phyloP scores from a whole-genome alignment of 2,113 vertebrate species.

The Ariopsis seemanni region DNA sequence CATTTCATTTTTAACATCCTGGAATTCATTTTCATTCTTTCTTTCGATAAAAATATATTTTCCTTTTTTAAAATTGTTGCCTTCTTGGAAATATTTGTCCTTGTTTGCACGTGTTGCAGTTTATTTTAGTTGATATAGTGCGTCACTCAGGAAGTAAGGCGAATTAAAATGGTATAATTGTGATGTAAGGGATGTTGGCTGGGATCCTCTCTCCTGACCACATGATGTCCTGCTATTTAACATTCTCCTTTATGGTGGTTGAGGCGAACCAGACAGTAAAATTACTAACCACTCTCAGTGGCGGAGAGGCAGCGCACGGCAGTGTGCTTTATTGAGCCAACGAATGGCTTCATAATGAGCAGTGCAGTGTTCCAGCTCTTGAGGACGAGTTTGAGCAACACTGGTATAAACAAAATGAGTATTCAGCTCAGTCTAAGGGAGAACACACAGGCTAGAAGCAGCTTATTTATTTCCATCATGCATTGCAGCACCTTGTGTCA shows the following conservation, averaged over 20 bases:
- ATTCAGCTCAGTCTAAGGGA: background rate
- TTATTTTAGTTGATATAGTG: background rate
- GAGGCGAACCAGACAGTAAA: background rate
- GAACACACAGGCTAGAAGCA: background rate
- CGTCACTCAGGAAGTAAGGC: background rate
- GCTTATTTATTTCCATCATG: background rate
- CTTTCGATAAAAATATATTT: background rate
- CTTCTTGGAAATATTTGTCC: background rate
- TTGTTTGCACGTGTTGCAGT: background rate
- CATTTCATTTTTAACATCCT: background rate
- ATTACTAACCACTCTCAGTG: background rate
- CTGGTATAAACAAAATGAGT: background rate
- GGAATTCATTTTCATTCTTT: background rate
- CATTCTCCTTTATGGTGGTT: background rate
- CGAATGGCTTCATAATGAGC: background rate
- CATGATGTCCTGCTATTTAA: background rate
- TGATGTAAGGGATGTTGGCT: background rate
- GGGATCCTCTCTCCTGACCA: constrained; percentile 3
- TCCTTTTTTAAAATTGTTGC: background rate
- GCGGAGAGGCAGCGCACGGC: background rate
- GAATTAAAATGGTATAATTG: background rate
- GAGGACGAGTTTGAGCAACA: background rate
- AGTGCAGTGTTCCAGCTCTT: background rate
- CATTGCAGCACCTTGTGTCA: background rate
- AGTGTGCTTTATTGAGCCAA: background rate